A percentile compares a stretch with the other conserved stretches of the same genome.
phyloP scores from a whole-genome alignment of 2,888 invertebrate species.

The Campaea margaritaria region DNA sequence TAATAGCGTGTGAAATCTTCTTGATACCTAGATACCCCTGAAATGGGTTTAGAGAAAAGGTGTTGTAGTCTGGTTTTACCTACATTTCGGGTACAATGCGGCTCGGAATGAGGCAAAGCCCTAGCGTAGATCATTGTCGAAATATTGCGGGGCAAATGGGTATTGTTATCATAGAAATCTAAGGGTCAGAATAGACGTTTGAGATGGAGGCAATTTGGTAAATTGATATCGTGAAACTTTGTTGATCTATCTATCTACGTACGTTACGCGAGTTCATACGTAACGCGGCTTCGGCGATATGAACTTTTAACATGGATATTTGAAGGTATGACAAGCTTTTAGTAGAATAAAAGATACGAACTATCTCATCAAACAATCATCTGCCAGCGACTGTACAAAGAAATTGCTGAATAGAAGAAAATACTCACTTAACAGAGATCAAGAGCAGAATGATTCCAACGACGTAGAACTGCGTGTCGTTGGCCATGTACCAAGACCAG shows the following conservation, averaged over 20 bases:
- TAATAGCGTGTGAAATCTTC: constrained; percentile 4
- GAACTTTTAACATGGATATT: no score
- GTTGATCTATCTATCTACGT: constrained; percentile 10
- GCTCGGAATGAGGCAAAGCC: constrained; percentile 15
- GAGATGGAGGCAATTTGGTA: constrained; percentile 23
- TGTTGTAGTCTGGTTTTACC: constrained; percentile 8
- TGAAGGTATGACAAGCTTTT: no score
- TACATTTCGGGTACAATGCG: constrained; percentile 9
- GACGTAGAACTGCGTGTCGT: constrained; percentile 91
- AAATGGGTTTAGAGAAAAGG: constrained; percentile 17
- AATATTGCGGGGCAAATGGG: constrained; percentile 16
- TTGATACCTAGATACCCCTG: constrained; percentile 10
- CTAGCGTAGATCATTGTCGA: constrained; percentile 12
- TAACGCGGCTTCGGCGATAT: not conserved
- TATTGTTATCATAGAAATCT: constrained; percentile 23
- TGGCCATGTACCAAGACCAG: constrained; percentile 94
- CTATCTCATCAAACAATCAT: no score
- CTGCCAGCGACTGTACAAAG: no score
- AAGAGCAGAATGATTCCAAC: constrained; percentile 88
- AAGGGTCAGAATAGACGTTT: constrained; percentile 17
- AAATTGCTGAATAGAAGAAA: not conserved
- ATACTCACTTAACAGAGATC: constrained; percentile 88
- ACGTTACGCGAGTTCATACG: constrained; percentile 9
- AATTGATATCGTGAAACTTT: constrained; percentile 23
- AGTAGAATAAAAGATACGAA: no score